Percentiles rank a stretch among this genome's conserved stretches.
phyloP scores from a whole-genome alignment of 2,797 vertebrate species.

The Cuculus canorus region DNA sequence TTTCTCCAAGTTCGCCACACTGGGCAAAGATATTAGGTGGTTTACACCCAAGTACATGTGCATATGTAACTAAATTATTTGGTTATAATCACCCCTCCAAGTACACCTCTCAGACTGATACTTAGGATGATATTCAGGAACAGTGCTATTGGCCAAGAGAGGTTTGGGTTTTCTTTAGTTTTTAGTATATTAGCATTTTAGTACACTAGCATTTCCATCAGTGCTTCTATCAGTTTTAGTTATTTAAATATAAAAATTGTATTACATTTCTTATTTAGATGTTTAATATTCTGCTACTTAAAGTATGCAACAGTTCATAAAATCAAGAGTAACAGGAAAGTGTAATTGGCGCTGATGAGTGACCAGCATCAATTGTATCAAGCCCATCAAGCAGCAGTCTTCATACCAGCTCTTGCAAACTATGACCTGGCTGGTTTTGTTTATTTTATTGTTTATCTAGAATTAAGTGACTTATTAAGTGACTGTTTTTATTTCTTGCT shows the following conservation, averaged over 20 bases:
- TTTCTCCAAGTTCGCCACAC: not conserved
- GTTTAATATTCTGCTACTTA: not conserved
- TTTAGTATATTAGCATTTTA: not conserved
- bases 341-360: not conserved
- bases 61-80: not conserved
- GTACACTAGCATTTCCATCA: not conserved
- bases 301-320: not conserved
- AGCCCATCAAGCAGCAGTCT: not conserved
- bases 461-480: not conserved
- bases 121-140: not conserved
- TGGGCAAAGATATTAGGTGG: not conserved
- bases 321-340: not conserved
- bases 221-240: not conserved
- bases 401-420: not conserved
- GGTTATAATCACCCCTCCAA: not conserved
- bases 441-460: not conserved
- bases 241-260: not conserved
- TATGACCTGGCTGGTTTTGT: not conserved
- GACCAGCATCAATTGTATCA: too few relatives aligned
- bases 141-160: not conserved
- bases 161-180: not conserved
- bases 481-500: not conserved
- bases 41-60: accelerated
- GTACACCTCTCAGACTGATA: not conserved
- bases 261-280: not conserved